These are phyloP conservation scores for Apis mellifera DNA, from an alignment of 1,140 invertebrate genomes.

Conservation along the genomic window Amel_HAv3.1 CM009946.2:5498501-5499000, in stretches of 20 bases:
- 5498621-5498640: constrained; percentile 65
- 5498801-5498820: constrained; percentile 51
- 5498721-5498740: constrained; percentile 13
- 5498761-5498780: constrained; percentile 52
- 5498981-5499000: neutral
- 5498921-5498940: no score
- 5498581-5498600: neutral
- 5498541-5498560: no score
- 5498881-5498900: no score
- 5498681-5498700: constrained; percentile 53
- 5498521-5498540: constrained; percentile 19
- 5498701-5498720: constrained; percentile 41
- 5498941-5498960: no score
- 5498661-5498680: constrained; percentile 53
- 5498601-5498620: constrained; percentile 51
- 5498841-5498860: neutral
- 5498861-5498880: no score
- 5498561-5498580: no score
- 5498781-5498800: constrained; percentile 59
- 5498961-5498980: no score
- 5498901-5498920: no score
- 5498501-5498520: no score
- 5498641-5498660: constrained; percentile 64
- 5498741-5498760: no score
- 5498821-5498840: constrained; percentile 12